Percentiles rank a stretch among this genome's conserved stretches.
Evolutionary conservation across 2,113 vertebrate species (phyloP).

Genomic region (Sinocyclocheilus rhinocerous): DNA sequence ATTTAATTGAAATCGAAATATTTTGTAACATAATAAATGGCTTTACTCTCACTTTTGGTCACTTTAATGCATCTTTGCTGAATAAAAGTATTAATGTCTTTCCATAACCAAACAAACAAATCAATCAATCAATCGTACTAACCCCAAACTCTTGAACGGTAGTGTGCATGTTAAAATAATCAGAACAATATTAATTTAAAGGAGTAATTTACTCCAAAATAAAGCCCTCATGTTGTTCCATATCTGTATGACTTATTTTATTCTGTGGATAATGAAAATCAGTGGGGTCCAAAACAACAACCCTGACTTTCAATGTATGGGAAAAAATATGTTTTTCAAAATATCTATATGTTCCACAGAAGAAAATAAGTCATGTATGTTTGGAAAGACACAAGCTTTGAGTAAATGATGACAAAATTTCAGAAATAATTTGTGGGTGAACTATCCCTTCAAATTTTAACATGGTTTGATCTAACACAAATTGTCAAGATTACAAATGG

Average conservation of each 20-base stretch:
- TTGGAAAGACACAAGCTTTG: not conserved
- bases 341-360: not conserved
- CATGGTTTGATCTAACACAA: not conserved
- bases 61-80: not conserved
- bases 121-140: no score
- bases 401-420: no score
- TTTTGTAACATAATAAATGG: not conserved
- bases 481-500: not conserved
- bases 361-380: not conserved
- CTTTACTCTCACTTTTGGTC: not conserved
- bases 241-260: not conserved
- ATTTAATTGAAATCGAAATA: not conserved
- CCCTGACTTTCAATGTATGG: no score
- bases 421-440: not conserved
- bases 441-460: not conserved
- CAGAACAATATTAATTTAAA: not conserved
- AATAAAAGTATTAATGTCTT: no score
- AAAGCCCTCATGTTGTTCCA: not conserved
- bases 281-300: no score
- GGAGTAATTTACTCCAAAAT: not conserved
- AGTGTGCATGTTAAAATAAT: not conserved
- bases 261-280: not conserved
- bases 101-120: no score
- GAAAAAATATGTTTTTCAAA: not conserved
- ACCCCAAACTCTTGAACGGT: not conserved